Conservation (phyloP, 64 coral and sea anemone species). For the Exaiptasia diaphana region DNA sequence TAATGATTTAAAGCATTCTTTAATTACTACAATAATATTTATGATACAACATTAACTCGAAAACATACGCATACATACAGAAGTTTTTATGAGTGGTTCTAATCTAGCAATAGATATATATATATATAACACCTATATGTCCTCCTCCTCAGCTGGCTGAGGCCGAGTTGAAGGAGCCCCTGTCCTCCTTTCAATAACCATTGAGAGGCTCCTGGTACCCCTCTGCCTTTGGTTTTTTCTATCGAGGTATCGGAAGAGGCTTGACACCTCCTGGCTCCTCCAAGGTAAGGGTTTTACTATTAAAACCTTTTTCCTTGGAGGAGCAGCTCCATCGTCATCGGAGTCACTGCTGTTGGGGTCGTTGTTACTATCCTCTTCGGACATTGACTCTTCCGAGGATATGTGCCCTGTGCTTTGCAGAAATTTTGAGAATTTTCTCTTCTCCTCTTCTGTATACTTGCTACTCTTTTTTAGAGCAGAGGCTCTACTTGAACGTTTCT, state of each 20-base stretch:
- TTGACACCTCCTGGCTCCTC: background rate
- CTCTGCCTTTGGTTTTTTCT: background rate
- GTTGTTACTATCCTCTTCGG: background rate
- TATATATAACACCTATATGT: background rate
- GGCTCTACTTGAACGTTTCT: background rate
- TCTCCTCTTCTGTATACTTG: background rate
- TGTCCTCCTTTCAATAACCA: background rate
- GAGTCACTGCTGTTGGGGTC: background rate
- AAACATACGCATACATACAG: background rate
- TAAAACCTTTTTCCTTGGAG: background rate
- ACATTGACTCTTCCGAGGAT: background rate
- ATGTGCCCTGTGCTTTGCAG: background rate
- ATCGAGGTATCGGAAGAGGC: background rate
- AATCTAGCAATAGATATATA: background rate
- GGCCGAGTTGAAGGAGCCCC: background rate
- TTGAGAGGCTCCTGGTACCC: background rate
- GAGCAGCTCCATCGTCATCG: background rate
- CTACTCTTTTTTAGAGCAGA: background rate
- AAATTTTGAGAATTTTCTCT: background rate
- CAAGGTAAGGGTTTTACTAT: background rate
- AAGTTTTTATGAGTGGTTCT: background rate
- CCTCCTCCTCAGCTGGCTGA: background rate
- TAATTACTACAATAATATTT: too few relatives aligned
- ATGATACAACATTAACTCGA: background rate
- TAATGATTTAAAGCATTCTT: too few relatives aligned